Percentiles rank a stretch among this genome's conserved stretches.
Evolutionary conservation across 2,113 vertebrate genomes (phyloP).

Genomic region (Vombatus ursinus): DNA sequence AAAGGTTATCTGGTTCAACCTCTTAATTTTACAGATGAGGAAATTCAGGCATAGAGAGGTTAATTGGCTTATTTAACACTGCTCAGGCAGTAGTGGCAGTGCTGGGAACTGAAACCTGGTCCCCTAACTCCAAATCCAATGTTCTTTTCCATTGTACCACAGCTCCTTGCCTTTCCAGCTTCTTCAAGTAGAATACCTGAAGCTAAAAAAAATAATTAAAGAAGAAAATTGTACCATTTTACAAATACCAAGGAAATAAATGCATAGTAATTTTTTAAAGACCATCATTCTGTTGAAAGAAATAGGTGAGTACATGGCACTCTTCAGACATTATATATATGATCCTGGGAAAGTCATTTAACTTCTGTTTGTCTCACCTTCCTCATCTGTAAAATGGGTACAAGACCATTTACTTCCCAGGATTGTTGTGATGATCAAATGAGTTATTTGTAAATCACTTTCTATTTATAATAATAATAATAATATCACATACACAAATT

Average conservation of each 20-base stretch:
- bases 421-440: background rate
- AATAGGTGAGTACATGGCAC: background rate
- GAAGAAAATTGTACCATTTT: background rate
- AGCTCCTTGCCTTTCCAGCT: background rate
- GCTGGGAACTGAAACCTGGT: background rate
- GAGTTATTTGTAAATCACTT: background rate
- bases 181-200: background rate
- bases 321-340: background rate
- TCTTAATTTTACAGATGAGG: background rate
- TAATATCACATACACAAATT: background rate
- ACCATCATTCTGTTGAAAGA: background rate
- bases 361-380: background rate
- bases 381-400: background rate
- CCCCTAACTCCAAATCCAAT: background rate
- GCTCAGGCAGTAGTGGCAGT: background rate
- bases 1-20: background rate
- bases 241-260: background rate
- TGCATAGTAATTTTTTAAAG: background rate
- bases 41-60: background rate
- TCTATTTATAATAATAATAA: background rate
- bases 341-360: background rate
- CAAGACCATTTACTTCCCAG: background rate
- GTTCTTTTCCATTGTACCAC: background rate
- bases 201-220: background rate
- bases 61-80: background rate